Evolutionary conservation across 2,888 invertebrate genomes (phyloP).

Genomic region (Emmelina monodactyla): DNA sequence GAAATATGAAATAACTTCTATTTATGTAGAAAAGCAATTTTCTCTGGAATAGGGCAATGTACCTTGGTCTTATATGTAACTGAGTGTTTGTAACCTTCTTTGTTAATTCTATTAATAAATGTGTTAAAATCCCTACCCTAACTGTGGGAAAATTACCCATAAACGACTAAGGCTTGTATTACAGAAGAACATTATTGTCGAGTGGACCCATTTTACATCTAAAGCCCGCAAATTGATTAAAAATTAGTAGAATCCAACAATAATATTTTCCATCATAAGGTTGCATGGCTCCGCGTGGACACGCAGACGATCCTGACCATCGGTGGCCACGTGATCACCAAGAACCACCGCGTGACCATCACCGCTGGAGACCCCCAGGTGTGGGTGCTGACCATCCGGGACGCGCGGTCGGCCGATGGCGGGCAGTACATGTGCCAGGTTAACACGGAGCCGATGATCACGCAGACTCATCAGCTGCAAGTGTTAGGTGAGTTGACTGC

Average conservation of each 20-base stretch:
- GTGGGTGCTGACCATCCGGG: conserved; percentile 81
- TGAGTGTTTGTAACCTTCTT: too few species aligned
- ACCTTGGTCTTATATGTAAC: too few species aligned
- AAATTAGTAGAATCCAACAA: too few species aligned
- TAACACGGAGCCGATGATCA: conserved; percentile 73
- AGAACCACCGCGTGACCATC: conserved; percentile 84
- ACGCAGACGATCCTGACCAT: conserved; percentile 90
- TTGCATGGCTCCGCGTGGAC: conserved; percentile 87
- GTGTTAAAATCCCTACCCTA: too few species aligned
- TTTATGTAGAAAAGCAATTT: conserved; percentile 1
- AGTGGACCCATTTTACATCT: too few species aligned
- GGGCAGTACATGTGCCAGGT: conserved; percentile 82
- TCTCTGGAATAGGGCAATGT: not conserved
- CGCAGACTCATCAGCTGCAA: conserved; percentile 39
- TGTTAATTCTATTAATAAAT: too few species aligned
- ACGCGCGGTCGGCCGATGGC: conserved; percentile 77
- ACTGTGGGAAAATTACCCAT: too few species aligned
- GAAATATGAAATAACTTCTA: conserved; percentile 5
- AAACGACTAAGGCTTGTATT: too few species aligned
- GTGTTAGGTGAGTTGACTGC: conserved; percentile 38
- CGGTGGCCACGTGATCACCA: conserved; percentile 85
- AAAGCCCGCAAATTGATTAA: too few species aligned
- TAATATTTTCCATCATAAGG: conserved; percentile 70
- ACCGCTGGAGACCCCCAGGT: conserved; percentile 74
- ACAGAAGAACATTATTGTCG: too few species aligned